A percentile compares a stretch with the other conserved stretches of the same genome.
Evolutionary conservation across 2,113 vertebrate species (phyloP).

Genomic region (Tragelaphus imberbis): DNA sequence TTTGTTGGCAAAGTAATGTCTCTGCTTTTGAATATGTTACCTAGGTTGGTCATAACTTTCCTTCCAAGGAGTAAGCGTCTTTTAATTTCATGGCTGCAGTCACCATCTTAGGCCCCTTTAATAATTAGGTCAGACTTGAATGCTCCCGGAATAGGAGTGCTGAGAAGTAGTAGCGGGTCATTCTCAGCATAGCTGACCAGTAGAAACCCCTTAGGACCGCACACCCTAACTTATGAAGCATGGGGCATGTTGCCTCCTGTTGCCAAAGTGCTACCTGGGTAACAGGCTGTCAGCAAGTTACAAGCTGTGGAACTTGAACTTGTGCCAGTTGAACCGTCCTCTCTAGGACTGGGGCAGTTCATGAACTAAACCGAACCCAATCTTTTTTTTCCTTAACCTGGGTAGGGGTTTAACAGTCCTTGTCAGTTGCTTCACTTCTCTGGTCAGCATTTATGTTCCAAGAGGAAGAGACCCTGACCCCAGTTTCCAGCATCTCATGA

Average conservation of each 20-base stretch:
- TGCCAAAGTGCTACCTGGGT: background rate
- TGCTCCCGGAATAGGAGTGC: background rate
- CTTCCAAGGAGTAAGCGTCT: too few relatives aligned
- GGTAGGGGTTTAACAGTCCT: background rate
- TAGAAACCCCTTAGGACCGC: background rate
- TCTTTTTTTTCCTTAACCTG: background rate
- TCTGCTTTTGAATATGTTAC: too few relatives aligned
- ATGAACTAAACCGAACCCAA: background rate
- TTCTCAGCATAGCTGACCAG: background rate
- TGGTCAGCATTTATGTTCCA: background rate
- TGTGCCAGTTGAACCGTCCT: background rate
- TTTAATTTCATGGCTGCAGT: too few relatives aligned
- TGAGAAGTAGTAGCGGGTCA: background rate
- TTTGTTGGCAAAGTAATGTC: too few relatives aligned
- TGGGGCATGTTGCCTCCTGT: background rate
- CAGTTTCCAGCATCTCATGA: background rate
- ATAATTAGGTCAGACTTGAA: rapidly evolving
- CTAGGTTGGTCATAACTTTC: too few relatives aligned
- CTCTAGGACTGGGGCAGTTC: background rate
- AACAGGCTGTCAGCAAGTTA: background rate
- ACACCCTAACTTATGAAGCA: background rate
- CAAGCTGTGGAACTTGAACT: background rate
- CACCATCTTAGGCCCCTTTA: background rate
- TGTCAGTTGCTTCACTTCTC: background rate
- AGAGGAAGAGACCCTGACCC: background rate